Evolutionary conservation across 1,140 invertebrate species (phyloP).

Genomic region (Phortica variegata): DNA sequence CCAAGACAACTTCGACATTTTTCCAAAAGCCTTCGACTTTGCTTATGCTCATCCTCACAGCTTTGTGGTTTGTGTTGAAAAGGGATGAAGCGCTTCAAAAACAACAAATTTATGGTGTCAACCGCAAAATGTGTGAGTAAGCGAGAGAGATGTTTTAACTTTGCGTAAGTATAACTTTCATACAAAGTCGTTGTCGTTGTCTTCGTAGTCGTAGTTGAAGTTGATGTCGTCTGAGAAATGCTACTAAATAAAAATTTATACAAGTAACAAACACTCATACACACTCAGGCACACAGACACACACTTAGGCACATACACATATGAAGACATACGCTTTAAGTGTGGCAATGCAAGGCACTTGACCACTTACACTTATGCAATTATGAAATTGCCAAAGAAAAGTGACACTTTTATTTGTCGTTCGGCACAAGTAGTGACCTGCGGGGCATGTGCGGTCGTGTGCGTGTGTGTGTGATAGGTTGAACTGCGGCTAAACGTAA

Average conservation of each 20-base stretch:
- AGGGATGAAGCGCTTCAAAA: too few species aligned
- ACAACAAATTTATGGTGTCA: slow-evolving; percentile 36
- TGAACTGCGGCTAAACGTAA: slow-evolving; percentile 1
- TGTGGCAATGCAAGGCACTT: slow-evolving; percentile 34
- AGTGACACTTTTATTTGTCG: slow-evolving; percentile 53
- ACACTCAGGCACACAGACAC: not conserved
- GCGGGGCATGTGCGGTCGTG: too few species aligned
- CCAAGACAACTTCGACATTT: too few species aligned
- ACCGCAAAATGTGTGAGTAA: slow-evolving; percentile 18
- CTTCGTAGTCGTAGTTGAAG: slow-evolving; percentile 45
- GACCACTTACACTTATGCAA: slow-evolving; percentile 54
- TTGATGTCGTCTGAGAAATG: slow-evolving; percentile 31
- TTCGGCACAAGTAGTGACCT: too few species aligned
- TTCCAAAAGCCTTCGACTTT: too few species aligned
- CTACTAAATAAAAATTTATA: slow-evolving; percentile 50
- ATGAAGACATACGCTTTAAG: not conserved
- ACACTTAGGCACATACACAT: not conserved
- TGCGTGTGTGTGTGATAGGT: too few species aligned
- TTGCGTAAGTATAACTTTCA: slow-evolving; percentile 18
- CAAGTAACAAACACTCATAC: slow-evolving; percentile 2
- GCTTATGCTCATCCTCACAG: too few species aligned
- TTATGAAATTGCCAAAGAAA: slow-evolving; percentile 53
- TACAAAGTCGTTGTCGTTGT: slow-evolving; percentile 25
- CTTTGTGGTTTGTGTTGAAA: too few species aligned
- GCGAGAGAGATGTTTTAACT: not conserved